phyloP scores from a whole-genome alignment of 2,797 vertebrate species.

The Petrocephalus schoutedeni region DNA sequence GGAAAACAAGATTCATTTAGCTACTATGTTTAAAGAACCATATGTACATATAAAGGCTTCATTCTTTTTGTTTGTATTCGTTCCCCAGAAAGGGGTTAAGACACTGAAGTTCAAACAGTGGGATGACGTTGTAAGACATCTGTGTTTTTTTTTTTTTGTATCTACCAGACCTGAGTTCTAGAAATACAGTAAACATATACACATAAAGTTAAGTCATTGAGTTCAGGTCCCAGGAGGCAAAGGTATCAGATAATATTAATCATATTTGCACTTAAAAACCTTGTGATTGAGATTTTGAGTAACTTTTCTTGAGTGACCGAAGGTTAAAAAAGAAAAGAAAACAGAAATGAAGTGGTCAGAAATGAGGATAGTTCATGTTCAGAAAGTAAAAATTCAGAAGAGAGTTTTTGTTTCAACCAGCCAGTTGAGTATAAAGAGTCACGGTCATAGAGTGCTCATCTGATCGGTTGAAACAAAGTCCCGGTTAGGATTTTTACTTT shows the following conservation, averaged over 20 bases:
- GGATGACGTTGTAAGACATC: slow-evolving; percentile 63
- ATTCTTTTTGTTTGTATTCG: slow-evolving; percentile 18
- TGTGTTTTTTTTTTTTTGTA: slow-evolving; percentile 43
- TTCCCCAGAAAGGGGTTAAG: slow-evolving; percentile 62
- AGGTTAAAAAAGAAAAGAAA: background rate
- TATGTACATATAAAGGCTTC: background rate
- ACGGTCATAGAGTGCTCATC: background rate
- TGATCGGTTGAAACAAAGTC: background rate
- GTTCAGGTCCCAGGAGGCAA: slow-evolving; percentile 34
- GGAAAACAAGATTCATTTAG: background rate
- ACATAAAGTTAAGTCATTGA: slow-evolving; percentile 39
- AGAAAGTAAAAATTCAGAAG: background rate
- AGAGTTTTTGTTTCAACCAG: background rate
- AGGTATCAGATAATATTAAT: slow-evolving; percentile 24
- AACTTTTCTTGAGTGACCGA: slow-evolving; percentile 7
- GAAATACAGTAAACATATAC: slow-evolving; percentile 58
- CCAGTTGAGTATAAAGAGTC: background rate
- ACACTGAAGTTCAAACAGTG: slow-evolving; percentile 54
- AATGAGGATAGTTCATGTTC: background rate
- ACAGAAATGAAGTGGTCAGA: background rate
- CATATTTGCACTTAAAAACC: background rate
- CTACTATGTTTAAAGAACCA: background rate
- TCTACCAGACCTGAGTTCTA: slow-evolving; percentile 62
- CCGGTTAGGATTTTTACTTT: background rate
- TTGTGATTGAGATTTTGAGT: slow-evolving; percentile 5